Percentiles rank a stretch among this genome's conserved stretches.
phyloP scores from a whole-genome alignment of 2,888 invertebrate genomes.

The Eupithecia centaureata region DNA sequence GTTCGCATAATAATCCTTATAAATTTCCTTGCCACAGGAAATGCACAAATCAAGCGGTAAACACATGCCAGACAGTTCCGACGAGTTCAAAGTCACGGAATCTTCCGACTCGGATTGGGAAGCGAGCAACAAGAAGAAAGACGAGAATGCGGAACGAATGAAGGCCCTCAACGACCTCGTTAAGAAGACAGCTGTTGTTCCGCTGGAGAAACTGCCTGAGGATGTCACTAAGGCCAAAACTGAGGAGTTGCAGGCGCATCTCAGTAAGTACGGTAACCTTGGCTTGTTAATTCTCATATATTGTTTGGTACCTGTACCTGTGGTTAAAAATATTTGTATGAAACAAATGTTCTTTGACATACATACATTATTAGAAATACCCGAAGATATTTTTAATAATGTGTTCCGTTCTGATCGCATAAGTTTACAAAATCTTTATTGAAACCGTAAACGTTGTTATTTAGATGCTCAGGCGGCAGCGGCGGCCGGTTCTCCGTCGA shows the following conservation, averaged over 20 bases:
- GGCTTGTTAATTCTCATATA: too few relatives aligned
- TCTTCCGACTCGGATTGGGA: slow-evolving; percentile 64
- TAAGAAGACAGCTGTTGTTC: slow-evolving; percentile 72
- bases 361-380: too few relatives aligned
- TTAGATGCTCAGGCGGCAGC: slow-evolving; percentile 49
- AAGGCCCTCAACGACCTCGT: slow-evolving; percentile 64
- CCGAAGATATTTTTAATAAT: too few relatives aligned
- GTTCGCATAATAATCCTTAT: background rate
- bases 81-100: slow-evolving; percentile 75
- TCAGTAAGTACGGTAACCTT: slow-evolving; percentile 59
- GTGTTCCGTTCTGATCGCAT: too few relatives aligned
- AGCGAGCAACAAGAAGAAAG: slow-evolving; percentile 62
- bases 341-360: too few relatives aligned
- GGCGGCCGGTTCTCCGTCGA: slow-evolving; percentile 32
- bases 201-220: slow-evolving; percentile 72
- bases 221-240: slow-evolving; percentile 70
- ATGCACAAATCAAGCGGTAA: slow-evolving; percentile 82
- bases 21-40: slow-evolving; percentile 58
- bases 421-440: too few relatives aligned
- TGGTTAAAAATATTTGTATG: too few relatives aligned
- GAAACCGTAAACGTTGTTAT: slow-evolving; percentile 24
- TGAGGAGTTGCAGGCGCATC: slow-evolving; percentile 66
- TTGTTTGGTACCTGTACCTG: too few relatives aligned
- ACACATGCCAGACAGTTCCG: slow-evolving; percentile 81
- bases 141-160: slow-evolving; percentile 62